Evolutionary conservation across 2,888 invertebrate species (phyloP).

Genomic region (Harpalus rubripes): DNA sequence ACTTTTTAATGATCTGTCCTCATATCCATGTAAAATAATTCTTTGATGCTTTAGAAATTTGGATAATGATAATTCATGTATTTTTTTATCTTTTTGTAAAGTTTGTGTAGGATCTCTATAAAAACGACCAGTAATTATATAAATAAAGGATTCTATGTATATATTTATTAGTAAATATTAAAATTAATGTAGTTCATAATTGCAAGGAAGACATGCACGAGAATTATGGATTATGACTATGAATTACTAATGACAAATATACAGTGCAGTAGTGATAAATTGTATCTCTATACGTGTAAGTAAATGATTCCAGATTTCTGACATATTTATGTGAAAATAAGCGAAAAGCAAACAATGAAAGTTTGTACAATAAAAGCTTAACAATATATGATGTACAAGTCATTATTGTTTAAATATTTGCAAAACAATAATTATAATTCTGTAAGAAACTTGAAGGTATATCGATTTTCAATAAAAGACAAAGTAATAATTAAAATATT

Average conservation of each 20-base stretch:
- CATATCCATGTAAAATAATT: conserved; percentile 87
- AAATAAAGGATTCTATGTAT: neutral
- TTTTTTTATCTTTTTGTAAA: conserved; percentile 76
- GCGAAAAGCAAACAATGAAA: neutral
- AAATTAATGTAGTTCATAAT: neutral
- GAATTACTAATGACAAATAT: conserved; percentile 7
- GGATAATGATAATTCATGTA: conserved; percentile 83
- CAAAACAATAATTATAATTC: neutral
- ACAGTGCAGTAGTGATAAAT: conserved; percentile 14
- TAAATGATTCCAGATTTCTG: conserved; percentile 12
- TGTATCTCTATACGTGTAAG: conserved; percentile 6
- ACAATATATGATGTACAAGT: conserved; percentile 1
- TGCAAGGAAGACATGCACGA: neutral
- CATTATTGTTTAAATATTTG: conserved; percentile 9
- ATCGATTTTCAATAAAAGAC: neutral
- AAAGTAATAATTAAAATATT: conserved; percentile 5
- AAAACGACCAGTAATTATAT: neutral
- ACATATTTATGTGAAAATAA: conserved; percentile 29
- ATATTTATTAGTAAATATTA: conserved; percentile 9
- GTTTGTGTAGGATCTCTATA: conserved; percentile 27
- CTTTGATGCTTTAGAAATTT: conserved; percentile 86
- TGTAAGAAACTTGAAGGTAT: neutral
- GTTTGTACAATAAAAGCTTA: neutral
- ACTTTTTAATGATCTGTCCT: conserved; percentile 86
- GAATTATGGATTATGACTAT: conserved; percentile 4